Percentiles rank a stretch among this genome's conserved stretches.
Conservation (phyloP, 2,797 vertebrate genomes). For the Pantherophis vulpinus region DNA sequence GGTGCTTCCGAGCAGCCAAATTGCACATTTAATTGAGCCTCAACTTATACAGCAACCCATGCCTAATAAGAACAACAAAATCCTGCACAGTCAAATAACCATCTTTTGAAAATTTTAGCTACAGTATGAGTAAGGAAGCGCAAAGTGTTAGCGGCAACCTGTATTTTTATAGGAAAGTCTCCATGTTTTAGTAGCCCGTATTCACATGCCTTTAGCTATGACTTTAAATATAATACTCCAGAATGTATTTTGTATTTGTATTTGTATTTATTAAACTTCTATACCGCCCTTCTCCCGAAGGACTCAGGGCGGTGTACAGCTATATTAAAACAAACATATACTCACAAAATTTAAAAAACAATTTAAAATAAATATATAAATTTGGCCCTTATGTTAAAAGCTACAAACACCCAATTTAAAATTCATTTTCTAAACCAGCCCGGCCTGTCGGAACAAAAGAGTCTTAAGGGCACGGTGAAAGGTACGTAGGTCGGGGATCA, state of each 20-base stretch:
- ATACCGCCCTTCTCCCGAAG: no score
- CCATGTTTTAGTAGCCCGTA: background rate
- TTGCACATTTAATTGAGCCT: conserved; percentile 49
- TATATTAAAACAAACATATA: no score
- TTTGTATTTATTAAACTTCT: no score
- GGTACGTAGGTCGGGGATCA: no score
- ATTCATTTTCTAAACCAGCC: no score
- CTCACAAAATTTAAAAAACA: no score
- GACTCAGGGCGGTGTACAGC: no score
- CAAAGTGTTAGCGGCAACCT: conserved; percentile 3
- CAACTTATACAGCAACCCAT: conserved; percentile 60
- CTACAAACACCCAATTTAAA: no score
- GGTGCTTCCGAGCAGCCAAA: conserved; percentile 39
- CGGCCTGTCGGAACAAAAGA: no score
- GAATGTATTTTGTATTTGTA: background rate
- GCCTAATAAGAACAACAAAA: conserved; percentile 52
- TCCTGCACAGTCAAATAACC: conserved; percentile 28
- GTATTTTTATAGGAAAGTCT: background rate
- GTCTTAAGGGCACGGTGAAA: no score
- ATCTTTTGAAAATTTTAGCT: conserved; percentile 42
- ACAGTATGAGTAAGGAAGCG: conserved; percentile 23
- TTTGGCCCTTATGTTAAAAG: no score
- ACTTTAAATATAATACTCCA: conserved; percentile 2
- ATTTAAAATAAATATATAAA: no score
- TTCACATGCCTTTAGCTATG: conserved; percentile 11